Base-by-base conservation (phyloP, 2,888 invertebrate species). In the Chrysolina haemoptera region DNA sequence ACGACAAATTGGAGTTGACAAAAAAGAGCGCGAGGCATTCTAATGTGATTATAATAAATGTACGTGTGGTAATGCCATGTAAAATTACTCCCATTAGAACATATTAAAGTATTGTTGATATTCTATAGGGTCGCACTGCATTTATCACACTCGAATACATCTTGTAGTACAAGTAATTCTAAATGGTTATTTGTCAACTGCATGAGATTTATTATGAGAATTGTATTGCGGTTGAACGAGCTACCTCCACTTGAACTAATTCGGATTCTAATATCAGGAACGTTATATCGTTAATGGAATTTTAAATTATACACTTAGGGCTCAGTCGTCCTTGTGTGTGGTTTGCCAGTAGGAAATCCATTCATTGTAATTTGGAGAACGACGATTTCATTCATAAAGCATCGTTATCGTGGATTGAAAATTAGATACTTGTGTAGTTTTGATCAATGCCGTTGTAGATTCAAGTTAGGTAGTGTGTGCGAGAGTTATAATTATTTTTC, bases 141-240 rank as follows among this genome's bases (percentile, higher is more conserved):
- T 82, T 83, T 80, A 83, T 82, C 80, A 82, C 83, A 83, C 81
- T 82, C 78, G 75, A 82, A 78, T 82, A 79, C 80, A 77, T 74
- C 79, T 77, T 77, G 74, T 80, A 76, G 70, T 75, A 78, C 80
- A 79, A 76, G 80, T 79, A 80, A 75, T 80, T 78, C 76, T 78
- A 76, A 80, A 80, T 81, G 78, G 80, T 80, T 78, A 83, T 83
- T 83, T 83, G 83, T 83, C 83, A 83, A 82, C 82, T 75, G 65
- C 71, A 55, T 62, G 73, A 82, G 83, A 83, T 83, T 83, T 83
- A 83, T 83, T 82, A 83, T 83, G 83, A 78, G 83, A 83, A 83
- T 79, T 78, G 71, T 74, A 79, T 77, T 76, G 75, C 76, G 65
- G 76, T 76, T 70, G 73, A 76, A 74, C 74, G 68, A 62, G 71